Evolutionary conservation across 2,113 vertebrate genomes (phyloP).

Genomic region (Lipophrys pholis): DNA sequence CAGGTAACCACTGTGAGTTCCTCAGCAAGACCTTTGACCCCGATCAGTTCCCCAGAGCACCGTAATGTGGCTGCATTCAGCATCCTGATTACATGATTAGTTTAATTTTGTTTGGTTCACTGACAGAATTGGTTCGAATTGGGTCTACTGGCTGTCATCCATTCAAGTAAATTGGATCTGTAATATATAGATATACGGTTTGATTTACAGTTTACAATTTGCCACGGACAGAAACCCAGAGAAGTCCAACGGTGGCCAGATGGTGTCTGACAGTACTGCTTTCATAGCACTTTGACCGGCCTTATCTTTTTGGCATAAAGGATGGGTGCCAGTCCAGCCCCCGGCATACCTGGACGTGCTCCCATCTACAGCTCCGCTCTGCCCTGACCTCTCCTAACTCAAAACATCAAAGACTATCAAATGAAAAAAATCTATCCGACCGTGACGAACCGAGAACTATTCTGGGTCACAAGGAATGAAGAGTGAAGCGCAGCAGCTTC

Average conservation of each 20-base stretch:
- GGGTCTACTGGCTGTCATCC: conserved; percentile 23
- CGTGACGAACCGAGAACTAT: conserved; percentile 33
- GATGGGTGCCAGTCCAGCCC: conserved; percentile 48
- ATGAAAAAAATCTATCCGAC: conserved; percentile 35
- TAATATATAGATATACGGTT: conserved; percentile 28
- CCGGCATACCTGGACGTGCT: conserved; percentile 62
- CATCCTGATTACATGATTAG: too few species aligned
- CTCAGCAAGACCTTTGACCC: too few species aligned
- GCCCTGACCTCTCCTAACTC: conserved; percentile 57
- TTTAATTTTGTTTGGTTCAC: not conserved
- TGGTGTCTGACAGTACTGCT: conserved; percentile 61
- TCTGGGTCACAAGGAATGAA: conserved; percentile 9
- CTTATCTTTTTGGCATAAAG: conserved; percentile 62
- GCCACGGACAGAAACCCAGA: conserved; percentile 29
- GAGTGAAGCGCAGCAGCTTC: conserved; percentile 20
- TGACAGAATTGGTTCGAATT: conserved; percentile 23
- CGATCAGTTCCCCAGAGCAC: too few species aligned
- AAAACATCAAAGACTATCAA: conserved; percentile 72
- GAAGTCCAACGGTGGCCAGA: conserved; percentile 55
- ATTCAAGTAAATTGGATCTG: conserved; percentile 28
- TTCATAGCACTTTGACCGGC: conserved; percentile 51
- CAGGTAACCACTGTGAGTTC: too few species aligned
- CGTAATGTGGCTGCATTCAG: too few species aligned
- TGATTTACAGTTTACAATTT: conserved; percentile 68
- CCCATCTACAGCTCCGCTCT: conserved; percentile 43